Evolutionary conservation across 2,888 invertebrate genomes (phyloP).

Genomic region (Dicyrtoma fusca): DNA sequence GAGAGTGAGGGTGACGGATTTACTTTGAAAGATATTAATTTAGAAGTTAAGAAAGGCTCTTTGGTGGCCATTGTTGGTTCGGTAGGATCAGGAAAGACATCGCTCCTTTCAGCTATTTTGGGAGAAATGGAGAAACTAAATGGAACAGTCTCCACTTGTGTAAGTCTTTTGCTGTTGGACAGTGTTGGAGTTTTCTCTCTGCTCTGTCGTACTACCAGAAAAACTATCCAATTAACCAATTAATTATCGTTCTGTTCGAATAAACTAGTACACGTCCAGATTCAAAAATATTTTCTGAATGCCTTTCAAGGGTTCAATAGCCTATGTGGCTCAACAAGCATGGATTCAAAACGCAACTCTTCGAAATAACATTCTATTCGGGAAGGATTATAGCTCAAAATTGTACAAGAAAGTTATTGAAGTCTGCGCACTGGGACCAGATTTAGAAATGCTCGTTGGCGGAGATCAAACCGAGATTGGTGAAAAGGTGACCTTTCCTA

Average conservation of each 20-base stretch:
- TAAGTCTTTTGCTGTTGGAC: not conserved
- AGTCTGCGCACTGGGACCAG: conserved; percentile 86
- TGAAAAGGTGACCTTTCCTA: no score
- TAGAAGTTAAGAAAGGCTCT: conserved; percentile 69
- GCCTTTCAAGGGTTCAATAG: conserved; percentile 66
- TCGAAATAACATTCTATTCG: conserved; percentile 90
- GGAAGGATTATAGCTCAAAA: conserved; percentile 71
- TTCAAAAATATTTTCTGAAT: not conserved
- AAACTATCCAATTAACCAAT: not conserved
- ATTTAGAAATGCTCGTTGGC: conserved; percentile 91
- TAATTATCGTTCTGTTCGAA: not conserved
- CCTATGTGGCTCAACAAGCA: no score
- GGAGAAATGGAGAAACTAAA: conserved; percentile 61
- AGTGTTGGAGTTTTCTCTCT: no score
- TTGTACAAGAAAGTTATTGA: conserved; percentile 80
- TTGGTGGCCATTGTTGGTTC: conserved; percentile 84
- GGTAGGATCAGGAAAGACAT: conserved; percentile 85
- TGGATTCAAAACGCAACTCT: conserved; percentile 98
- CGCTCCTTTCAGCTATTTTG: conserved; percentile 60
- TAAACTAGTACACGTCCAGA: not conserved
- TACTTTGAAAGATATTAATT: conserved; percentile 68
- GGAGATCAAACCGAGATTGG: conserved; percentile 98
- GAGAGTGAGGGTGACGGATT: conserved; percentile 69
- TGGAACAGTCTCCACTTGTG: conserved; percentile 17
- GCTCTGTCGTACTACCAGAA: no score